A percentile compares a stretch with the other conserved stretches of the same genome.
Evolutionary conservation across 2,888 invertebrate genomes (phyloP).

Genomic region (Trachelus troglodyta): DNA sequence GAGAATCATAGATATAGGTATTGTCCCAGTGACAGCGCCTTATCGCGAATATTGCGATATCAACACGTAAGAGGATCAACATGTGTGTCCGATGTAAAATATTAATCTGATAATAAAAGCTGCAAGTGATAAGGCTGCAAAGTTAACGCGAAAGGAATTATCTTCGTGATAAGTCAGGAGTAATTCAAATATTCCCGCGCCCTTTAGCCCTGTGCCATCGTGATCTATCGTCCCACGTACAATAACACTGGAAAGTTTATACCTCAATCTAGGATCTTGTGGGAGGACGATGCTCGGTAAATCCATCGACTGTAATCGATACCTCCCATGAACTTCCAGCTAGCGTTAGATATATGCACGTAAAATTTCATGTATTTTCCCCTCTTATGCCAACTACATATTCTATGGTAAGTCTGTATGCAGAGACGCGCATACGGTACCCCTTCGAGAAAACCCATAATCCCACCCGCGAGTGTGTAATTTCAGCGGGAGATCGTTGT

Average conservation of each 20-base stretch:
- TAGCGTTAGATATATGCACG: neutral
- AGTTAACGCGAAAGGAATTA: neutral
- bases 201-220: neutral
- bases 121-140: neutral
- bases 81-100: too few species aligned
- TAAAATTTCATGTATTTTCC: neutral
- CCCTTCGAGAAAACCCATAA: neutral
- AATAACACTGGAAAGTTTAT: neutral
- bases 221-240: neutral
- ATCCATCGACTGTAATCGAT: neutral
- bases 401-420: neutral
- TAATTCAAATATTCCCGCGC: neutral
- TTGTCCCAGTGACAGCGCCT: neutral
- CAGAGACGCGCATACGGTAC: neutral
- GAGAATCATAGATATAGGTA: slow-evolving; percentile 30
- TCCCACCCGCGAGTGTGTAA: neutral
- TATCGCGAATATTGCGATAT: neutral
- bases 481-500: neutral
- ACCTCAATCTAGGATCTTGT: neutral
- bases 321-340: neutral
- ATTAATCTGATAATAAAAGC: too few species aligned
- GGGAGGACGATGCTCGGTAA: neutral
- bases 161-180: neutral
- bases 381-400: neutral
- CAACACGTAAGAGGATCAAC: neutral